phyloP scores from a whole-genome alignment of 2,888 invertebrate species.

The Megastigmus dorsalis region DNA sequence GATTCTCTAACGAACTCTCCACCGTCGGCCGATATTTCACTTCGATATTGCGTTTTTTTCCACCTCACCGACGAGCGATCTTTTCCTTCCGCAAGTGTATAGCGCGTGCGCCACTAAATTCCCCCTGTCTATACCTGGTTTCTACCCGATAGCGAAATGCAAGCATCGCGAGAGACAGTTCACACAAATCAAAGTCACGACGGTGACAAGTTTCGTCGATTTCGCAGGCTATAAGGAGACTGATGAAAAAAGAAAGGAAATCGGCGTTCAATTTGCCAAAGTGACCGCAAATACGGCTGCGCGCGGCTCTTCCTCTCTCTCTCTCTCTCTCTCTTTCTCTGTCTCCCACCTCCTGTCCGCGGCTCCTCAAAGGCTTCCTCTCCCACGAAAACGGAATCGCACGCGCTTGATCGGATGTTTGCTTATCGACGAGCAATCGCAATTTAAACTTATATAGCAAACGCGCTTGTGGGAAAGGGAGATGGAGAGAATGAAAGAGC shows the following conservation, averaged over 20 bases:
- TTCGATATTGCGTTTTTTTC: too few species aligned
- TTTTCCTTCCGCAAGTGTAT: too few species aligned
- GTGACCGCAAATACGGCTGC: conserved; percentile 27
- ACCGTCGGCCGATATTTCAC: too few species aligned
- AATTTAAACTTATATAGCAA: conserved; percentile 51
- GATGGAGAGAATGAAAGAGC: too few species aligned
- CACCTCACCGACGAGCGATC: too few species aligned
- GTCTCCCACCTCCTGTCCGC: not conserved
- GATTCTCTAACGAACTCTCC: too few species aligned
- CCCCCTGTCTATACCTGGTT: too few species aligned
- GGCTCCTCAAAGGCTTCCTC: not conserved
- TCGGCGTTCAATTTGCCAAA: conserved; percentile 17
- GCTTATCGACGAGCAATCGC: conserved; percentile 48
- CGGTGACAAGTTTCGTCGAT: not conserved
- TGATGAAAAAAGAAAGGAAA: conserved; percentile 1
- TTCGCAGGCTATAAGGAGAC: too few species aligned
- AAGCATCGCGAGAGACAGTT: too few species aligned
- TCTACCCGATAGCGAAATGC: too few species aligned
- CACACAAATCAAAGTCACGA: conserved; percentile 6
- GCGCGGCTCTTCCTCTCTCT: not conserved
- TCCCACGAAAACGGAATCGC: conserved; percentile 25
- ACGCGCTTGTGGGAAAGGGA: too few species aligned
- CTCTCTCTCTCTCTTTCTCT: not conserved
- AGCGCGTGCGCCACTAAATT: too few species aligned
- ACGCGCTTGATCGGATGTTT: conserved; percentile 26